Evolutionary conservation across 2,797 vertebrate species (phyloP).

Genomic region (Pachyuromys duprasi): DNA sequence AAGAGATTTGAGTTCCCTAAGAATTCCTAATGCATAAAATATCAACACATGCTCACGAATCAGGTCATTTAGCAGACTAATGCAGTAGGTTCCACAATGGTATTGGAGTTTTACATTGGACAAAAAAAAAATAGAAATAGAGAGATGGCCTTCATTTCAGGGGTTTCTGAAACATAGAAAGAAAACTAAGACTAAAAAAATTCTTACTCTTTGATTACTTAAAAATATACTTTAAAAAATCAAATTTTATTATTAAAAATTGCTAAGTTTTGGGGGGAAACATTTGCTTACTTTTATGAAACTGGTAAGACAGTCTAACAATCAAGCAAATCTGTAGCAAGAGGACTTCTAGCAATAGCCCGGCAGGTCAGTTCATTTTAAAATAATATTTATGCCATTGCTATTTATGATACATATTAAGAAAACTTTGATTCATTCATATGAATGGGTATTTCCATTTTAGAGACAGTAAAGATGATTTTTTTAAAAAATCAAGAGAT

Average conservation of each 20-base stretch:
- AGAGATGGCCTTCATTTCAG: not conserved
- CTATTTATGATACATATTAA: slow-evolving; percentile 2
- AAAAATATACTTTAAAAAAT: slow-evolving; percentile 15
- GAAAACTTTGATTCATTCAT: slow-evolving; percentile 22
- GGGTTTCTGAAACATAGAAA: slow-evolving; percentile 16
- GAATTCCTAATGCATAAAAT: not conserved
- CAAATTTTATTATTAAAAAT: not conserved
- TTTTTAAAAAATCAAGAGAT: slow-evolving; percentile 55
- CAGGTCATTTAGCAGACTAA: not conserved
- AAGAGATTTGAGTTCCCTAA: not conserved
- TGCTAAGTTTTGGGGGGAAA: not conserved
- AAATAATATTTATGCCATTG: slow-evolving; percentile 36
- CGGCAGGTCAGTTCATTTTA: not conserved
- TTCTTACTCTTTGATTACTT: slow-evolving; percentile 7
- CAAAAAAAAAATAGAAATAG: not conserved
- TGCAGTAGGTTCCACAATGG: not conserved
- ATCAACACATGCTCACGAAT: not conserved
- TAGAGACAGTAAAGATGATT: slow-evolving; percentile 47
- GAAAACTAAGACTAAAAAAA: not conserved
- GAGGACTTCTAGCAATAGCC: not conserved
- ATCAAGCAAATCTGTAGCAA: slow-evolving; percentile 5
- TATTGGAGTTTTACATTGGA: not conserved
- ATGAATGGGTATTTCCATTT: slow-evolving; percentile 23
- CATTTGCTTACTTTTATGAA: not conserved
- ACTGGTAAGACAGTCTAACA: not conserved